These are phyloP conservation scores for Gymnobelideus leadbeateri DNA, from an alignment of 2,113 vertebrate species.

Conservation along the genomic window DNA sequence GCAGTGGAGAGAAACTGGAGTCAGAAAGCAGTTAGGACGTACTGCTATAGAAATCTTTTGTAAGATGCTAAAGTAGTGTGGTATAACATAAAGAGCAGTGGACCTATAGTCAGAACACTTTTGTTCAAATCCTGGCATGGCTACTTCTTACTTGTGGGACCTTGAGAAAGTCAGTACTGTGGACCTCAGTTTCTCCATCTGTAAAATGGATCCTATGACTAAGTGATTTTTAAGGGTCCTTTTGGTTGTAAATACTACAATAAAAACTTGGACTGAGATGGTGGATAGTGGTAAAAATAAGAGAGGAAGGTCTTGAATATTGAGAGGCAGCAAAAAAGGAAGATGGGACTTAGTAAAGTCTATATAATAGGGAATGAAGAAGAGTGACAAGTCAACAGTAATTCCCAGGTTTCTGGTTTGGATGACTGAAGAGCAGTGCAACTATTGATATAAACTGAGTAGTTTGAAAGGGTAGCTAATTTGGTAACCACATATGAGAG, in stretches of 20 bases:
- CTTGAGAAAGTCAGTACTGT: neutral
- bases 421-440: neutral
- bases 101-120: neutral
- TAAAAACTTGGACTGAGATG: neutral
- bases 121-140: neutral
- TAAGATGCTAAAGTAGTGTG: neutral
- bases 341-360: neutral
- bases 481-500: neutral
- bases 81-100: neutral
- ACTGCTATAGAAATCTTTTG: neutral
- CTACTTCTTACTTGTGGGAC: neutral
- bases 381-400: neutral
- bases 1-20: neutral
- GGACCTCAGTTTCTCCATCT: neutral
- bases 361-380: neutral
- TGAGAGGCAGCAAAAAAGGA: neutral
- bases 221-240: neutral
- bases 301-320: neutral
- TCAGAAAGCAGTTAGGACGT: neutral
- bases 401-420: neutral
- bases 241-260: neutral
- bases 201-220: neutral
- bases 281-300: neutral
- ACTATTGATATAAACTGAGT: neutral
- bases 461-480: neutral